Evolutionary conservation across 1,140 invertebrate genomes (phyloP), one percentile per base, ranked within the genome.

Genomic region (Drosophila arizonae): DNA sequence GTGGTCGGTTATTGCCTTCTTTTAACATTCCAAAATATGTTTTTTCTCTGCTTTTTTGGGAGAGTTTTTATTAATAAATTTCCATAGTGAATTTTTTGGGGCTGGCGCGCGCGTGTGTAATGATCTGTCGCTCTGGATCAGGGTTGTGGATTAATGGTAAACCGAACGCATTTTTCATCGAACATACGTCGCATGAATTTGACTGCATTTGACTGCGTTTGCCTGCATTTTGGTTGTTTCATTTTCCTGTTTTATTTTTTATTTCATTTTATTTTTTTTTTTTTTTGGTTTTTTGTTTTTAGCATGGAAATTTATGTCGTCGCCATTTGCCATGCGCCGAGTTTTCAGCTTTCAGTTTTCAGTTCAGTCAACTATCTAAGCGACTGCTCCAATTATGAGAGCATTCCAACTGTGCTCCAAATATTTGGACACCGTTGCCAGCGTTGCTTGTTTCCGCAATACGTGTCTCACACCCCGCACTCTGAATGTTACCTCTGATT

Each of bases 111-210:
- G 88, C 88, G 88, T 90, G 88, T 84, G 79, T 90, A 90, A 90
- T 90, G 88, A 90, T 90, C 84, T 90, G 87, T 90, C 82, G 77
- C 76, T 76, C 64, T 79, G 88, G 88, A 90, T 90, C 88, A 90
- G 73, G 77, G 72, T 66, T 77, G 58, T 75, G 82, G 88, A 90
- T 90, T 90, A 90, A 90, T 90, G 88, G 87, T 90, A 90, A 90
- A 90, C 88, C 88, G 56, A 85, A 90, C 54, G 77, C 80, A 90
- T 90, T 90, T 90, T 76, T 90, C 84, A 88, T 88, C 66, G 84
- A 79, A 88, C 72, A 77, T 77, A 77, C 62, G 51, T 52, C 65
- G 68, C 77, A 85, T 39, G 33, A 6, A 36, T 36, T 36, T 10
- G 6, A 6, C 33, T 36, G 36, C 36, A 39, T 11, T 39, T 39